Evolutionary conservation across 2,113 vertebrate species (phyloP).

Genomic region (Myotis lucifugus): DNA sequence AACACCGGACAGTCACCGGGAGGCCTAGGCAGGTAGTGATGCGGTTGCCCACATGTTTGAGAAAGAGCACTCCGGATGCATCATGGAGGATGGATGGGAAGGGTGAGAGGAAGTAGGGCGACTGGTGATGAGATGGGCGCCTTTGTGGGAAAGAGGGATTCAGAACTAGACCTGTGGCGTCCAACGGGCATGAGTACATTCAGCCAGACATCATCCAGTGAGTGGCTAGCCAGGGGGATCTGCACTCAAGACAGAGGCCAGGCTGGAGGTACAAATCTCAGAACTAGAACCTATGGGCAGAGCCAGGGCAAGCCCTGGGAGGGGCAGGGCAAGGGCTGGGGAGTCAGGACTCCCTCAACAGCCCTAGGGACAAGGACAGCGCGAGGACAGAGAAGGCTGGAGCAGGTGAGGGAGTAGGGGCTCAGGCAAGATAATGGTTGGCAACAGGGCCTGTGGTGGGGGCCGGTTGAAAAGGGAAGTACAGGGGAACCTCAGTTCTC

Average conservation of each 20-base stretch:
- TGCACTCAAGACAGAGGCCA: background rate
- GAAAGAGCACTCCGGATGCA: background rate
- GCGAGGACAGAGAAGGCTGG: background rate
- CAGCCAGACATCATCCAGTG: background rate
- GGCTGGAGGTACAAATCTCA: background rate
- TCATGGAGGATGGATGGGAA: background rate
- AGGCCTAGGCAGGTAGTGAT: background rate
- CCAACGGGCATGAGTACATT: fast-evolving
- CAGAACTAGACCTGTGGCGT: background rate
- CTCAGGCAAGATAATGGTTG: background rate
- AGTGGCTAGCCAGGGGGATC: background rate
- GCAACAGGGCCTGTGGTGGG: background rate
- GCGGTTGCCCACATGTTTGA: background rate
- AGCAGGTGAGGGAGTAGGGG: background rate
- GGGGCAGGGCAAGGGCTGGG: background rate
- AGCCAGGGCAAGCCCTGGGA: background rate
- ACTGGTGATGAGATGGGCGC: background rate
- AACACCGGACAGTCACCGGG: no score
- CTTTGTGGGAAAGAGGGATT: background rate
- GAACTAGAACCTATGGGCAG: background rate
- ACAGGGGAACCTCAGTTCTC: no score
- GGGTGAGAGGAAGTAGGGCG: background rate
- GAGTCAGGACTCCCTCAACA: background rate
- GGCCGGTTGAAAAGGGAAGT: background rate
- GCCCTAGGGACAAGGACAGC: background rate